Conservation (phyloP, 2,797 vertebrate species). For the Hipposideros larvatus region DNA sequence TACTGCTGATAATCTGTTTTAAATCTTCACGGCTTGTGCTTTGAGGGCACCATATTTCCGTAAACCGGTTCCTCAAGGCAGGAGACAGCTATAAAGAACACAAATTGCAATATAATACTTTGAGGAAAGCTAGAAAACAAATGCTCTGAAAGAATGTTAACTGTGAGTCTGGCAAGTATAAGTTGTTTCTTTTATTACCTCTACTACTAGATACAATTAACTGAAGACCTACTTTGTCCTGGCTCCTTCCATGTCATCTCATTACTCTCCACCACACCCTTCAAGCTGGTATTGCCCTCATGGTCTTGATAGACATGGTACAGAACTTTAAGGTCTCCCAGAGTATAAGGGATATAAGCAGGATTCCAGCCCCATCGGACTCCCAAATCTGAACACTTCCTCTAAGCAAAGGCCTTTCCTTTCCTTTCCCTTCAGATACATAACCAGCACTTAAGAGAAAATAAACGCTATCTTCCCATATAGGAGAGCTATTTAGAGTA, state of each 20-base stretch:
- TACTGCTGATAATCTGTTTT: constrained; percentile 94
- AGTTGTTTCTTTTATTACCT: background rate
- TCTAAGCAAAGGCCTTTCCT: background rate
- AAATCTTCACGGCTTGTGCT: constrained; percentile 93
- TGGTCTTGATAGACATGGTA: background rate
- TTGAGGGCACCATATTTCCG: constrained; percentile 99
- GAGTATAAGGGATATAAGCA: background rate
- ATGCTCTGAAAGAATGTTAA: background rate
- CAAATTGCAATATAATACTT: background rate
- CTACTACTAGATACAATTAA: background rate
- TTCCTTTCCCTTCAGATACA: background rate
- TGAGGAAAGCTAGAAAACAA: constrained; percentile 27
- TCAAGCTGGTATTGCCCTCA: background rate
- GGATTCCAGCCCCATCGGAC: background rate
- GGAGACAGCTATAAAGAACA: constrained; percentile 94
- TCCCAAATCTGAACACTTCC: background rate
- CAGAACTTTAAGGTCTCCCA: background rate
- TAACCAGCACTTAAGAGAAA: background rate
- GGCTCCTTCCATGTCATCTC: background rate
- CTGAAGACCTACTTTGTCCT: background rate
- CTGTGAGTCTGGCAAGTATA: background rate
- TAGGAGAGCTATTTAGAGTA: background rate
- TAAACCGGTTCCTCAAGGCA: constrained; percentile 97
- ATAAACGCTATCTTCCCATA: background rate
- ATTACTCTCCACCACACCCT: background rate